Evolutionary conservation across 2,888 invertebrate species (phyloP).

Genomic region (Chesias legatella): DNA sequence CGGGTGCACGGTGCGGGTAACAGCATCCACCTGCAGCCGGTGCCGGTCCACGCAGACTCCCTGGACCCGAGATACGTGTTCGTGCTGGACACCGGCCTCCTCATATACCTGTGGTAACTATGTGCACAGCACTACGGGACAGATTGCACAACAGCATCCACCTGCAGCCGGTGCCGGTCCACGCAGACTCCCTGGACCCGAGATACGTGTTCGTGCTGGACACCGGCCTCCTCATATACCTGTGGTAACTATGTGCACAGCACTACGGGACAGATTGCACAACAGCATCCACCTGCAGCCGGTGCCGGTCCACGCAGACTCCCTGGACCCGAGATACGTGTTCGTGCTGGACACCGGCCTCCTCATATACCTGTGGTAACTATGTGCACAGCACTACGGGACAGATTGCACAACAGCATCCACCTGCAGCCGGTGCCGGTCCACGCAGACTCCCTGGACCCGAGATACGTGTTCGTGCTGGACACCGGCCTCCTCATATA

Average conservation of each 20-base stretch:
- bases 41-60: conserved; percentile 84
- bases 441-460: conserved; percentile 88
- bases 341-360: conserved; percentile 94
- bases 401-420: conserved; percentile 91
- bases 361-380: conserved; percentile 92
- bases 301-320: conserved; percentile 84
- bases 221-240: conserved; percentile 89
- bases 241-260: conserved; percentile 93
- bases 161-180: conserved; percentile 91
- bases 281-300: conserved; percentile 94
- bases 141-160: conserved; percentile 93
- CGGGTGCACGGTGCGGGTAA: conserved; percentile 93
- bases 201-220: conserved; percentile 96
- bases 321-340: conserved; percentile 94
- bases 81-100: conserved; percentile 91
- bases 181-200: conserved; percentile 89
- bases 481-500: conserved; percentile 93
- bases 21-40: conserved; percentile 94
- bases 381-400: conserved; percentile 90
- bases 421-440: conserved; percentile 94
- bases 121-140: conserved; percentile 90
- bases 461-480: conserved; percentile 93
- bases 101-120: conserved; percentile 93
- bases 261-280: conserved; percentile 92
- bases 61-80: conserved; percentile 96